A percentile compares a stretch with the other conserved stretches of the same genome.
These are phyloP conservation scores for Aplochiton taeniatus DNA, from an alignment of 2,797 vertebrate species.

Conservation along the genomic window DNA sequence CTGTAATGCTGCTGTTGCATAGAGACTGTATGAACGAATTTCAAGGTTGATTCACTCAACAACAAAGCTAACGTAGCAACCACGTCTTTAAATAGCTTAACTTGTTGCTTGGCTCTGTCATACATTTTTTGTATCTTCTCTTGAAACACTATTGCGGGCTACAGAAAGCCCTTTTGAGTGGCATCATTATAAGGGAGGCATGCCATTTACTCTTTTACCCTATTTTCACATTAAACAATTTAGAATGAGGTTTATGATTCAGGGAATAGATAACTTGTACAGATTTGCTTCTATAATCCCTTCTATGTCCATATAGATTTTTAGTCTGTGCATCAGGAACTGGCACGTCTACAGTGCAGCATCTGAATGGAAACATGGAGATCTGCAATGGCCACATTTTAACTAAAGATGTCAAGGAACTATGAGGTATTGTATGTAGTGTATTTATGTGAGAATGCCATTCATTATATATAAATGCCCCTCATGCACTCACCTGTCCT, in stretches of 20 bases:
- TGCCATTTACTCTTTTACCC: too few relatives aligned
- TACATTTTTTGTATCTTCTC: background rate
- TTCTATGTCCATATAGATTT: slow-evolving; percentile 51
- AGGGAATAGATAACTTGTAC: slow-evolving; percentile 9
- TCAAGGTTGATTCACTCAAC: slow-evolving; percentile 65
- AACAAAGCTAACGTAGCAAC: slow-evolving; percentile 43
- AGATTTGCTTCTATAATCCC: slow-evolving; percentile 62
- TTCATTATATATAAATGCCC: background rate
- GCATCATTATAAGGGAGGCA: too few relatives aligned
- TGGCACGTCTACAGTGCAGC: slow-evolving; percentile 55
- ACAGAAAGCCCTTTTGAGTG: too few relatives aligned
- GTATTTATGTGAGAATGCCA: background rate
- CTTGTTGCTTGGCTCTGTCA: slow-evolving; percentile 42
- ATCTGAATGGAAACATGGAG: slow-evolving; percentile 78
- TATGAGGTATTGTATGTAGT: slow-evolving; percentile 74
- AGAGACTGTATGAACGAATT: slow-evolving; percentile 43
- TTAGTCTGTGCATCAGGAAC: slow-evolving; percentile 37
- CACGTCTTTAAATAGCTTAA: slow-evolving; percentile 14
- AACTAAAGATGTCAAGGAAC: slow-evolving; percentile 81
- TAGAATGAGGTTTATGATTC: background rate
- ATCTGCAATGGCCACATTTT: slow-evolving; percentile 62
- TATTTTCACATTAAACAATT: background rate
- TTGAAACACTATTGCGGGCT: slow-evolving; percentile 41
- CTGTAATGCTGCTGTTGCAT: slow-evolving; percentile 18
- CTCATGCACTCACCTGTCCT: too few relatives aligned